Evolutionary conservation across 2,113 vertebrate genomes (phyloP), one percentile per base, ranked within the genome.

Genomic region (Ictidomys tridecemlineatus): DNA sequence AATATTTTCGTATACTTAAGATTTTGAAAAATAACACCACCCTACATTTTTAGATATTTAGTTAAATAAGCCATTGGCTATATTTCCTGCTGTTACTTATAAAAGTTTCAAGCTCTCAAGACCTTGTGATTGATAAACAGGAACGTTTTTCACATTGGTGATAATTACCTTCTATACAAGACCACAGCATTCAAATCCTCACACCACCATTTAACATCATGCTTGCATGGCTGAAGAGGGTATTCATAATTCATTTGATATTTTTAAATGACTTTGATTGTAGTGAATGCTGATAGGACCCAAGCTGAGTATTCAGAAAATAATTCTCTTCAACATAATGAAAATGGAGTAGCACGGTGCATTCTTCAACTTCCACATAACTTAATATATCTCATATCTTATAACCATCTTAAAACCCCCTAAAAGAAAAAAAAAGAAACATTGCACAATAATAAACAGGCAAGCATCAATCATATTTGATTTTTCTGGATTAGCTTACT

Each of bases 261-360:
- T 95, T 94, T 97, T 89, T 34, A 96, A 95, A 95, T 92, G 80
- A 93, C 65, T 87, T 65, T 88, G 85, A 96, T 97, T 96, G 96
- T 53, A 72, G 30, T 76, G 20, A 82, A 87, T 85, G 65, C 17
- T 96, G 79, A 90, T 63, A 94, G 48, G 28, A 86, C 79, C 42
- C 70, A 95, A 69, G 65, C 65, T 91, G 87, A 97, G 95, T 91
- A 96, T 92, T 92, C 42, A 94, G 80, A 95, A 96, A 87, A 87
- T 82, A 94, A 85, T 97, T 94, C 17, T 84, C 65, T 92, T 88
- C 67, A 92, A n/a, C 72, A 48, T 51, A 88, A 92, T 89, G 14
- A 97, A 97, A 97, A 96, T 56, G 72, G 61, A 26, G 12, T 28
- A 63, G 14, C 20, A n/a, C 9, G 84, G 2, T 20, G 9, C 85